Conservation (phyloP, 2,888 invertebrate species). For the Hirtodrosophila trivittata region DNA sequence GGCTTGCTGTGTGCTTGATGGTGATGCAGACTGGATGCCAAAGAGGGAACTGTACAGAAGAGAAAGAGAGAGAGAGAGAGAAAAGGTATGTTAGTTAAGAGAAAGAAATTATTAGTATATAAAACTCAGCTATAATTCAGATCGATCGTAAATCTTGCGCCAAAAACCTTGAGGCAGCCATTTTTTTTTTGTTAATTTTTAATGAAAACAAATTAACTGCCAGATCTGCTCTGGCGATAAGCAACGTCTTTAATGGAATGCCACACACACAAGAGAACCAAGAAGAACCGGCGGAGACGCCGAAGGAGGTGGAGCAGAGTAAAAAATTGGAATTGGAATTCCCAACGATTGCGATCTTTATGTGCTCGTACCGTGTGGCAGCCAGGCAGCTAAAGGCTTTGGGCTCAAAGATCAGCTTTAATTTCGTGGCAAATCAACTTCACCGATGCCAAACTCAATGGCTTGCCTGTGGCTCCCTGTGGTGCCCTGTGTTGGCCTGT, state of each 20-base stretch:
- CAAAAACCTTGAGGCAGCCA: slow-evolving; percentile 11
- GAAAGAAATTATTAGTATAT: neutral
- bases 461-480: neutral
- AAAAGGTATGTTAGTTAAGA: neutral
- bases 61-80: slow-evolving; percentile 4
- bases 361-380: slow-evolving; percentile 30
- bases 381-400: slow-evolving; percentile 14
- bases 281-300: neutral
- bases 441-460: slow-evolving; percentile 20
- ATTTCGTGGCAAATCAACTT: slow-evolving; percentile 79
- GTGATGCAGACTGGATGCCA: slow-evolving; percentile 83
- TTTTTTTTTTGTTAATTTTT: slow-evolving; percentile 36
- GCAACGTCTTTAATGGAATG: slow-evolving; percentile 36
- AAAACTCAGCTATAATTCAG: too few species aligned
- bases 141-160: too few species aligned
- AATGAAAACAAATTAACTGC: slow-evolving; percentile 79
- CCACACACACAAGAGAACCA: slow-evolving; percentile 25
- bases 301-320: neutral
- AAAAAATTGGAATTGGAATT: neutral
- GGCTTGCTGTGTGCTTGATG: slow-evolving; percentile 79
- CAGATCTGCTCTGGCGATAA: slow-evolving; percentile 69
- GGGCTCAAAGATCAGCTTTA: slow-evolving; percentile 69
- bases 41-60: slow-evolving; percentile 81
- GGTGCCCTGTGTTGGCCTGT: slow-evolving; percentile 10
- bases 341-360: neutral